Percentiles rank a stretch among this genome's conserved stretches.
phyloP scores from a whole-genome alignment of 2,113 vertebrate species.

The Rutilus rutilus region DNA sequence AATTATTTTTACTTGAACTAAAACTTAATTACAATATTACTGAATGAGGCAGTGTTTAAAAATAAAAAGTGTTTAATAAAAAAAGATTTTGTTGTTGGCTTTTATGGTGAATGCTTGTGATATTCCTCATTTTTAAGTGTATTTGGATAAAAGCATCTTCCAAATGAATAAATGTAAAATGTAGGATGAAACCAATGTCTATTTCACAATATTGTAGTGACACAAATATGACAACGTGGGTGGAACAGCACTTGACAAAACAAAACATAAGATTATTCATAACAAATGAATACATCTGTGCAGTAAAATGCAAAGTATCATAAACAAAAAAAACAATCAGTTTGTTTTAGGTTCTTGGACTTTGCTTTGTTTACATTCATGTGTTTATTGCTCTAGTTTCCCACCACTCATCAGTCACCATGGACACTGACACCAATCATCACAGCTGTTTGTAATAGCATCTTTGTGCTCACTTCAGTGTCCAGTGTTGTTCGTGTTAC shows the following conservation, averaged over 20 bases:
- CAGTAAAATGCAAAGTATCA: too few relatives aligned
- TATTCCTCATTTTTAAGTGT: background rate
- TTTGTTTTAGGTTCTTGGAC: too few relatives aligned
- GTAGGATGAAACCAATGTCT: background rate
- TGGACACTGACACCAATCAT: too few relatives aligned
- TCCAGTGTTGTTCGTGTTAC: too few relatives aligned
- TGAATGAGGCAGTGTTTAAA: background rate
- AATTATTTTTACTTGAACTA: background rate
- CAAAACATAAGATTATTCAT: background rate
- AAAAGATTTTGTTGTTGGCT: background rate
- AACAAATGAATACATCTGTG: background rate
- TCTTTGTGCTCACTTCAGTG: too few relatives aligned
- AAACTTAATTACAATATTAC: background rate
- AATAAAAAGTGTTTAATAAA: background rate
- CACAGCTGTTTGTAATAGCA: too few relatives aligned
- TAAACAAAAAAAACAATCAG: too few relatives aligned
- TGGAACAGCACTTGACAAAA: background rate
- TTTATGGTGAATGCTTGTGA: constrained; percentile 4
- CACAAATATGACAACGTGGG: background rate
- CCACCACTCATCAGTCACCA: too few relatives aligned
- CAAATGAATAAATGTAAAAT: background rate
- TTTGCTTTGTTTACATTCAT: too few relatives aligned
- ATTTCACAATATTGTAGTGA: background rate
- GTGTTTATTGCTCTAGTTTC: too few relatives aligned
- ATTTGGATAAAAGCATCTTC: constrained; percentile 4